Evolutionary conservation across 92 coral and sea anemone species (phyloP).

Genomic region (Siderastrea siderea): DNA sequence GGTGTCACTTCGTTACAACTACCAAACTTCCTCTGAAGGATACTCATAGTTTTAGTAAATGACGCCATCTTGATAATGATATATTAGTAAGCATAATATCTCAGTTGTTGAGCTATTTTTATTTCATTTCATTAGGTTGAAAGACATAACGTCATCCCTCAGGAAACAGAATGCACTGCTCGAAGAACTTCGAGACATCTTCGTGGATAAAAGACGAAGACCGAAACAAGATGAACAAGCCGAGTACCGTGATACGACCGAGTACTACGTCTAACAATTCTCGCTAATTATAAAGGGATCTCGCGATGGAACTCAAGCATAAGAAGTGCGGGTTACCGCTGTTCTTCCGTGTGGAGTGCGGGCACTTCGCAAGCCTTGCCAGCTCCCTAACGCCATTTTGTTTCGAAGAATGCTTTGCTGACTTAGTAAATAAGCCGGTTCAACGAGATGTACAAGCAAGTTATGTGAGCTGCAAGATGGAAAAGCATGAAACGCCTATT

Average conservation of each 20-base stretch:
- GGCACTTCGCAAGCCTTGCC: background rate
- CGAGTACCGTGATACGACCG: constrained; percentile 13
- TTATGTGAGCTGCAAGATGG: too few relatives aligned
- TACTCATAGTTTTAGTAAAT: too few relatives aligned
- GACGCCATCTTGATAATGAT: too few relatives aligned
- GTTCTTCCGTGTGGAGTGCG: background rate
- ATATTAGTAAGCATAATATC: background rate
- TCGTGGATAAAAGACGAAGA: constrained; percentile 64
- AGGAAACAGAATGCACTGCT: constrained; percentile 67
- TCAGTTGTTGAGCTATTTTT: background rate
- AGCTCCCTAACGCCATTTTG: background rate
- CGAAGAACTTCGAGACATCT: constrained; percentile 74
- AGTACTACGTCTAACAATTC: constrained; percentile 38
- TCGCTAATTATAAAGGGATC: too few relatives aligned
- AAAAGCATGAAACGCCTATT: too few relatives aligned
- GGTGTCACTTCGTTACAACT: too few relatives aligned
- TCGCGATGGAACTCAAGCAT: background rate
- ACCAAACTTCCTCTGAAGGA: too few relatives aligned
- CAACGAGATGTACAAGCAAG: too few relatives aligned
- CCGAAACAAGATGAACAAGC: constrained; percentile 19
- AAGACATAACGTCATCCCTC: constrained; percentile 58
- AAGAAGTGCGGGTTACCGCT: background rate
- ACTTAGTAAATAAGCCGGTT: too few relatives aligned
- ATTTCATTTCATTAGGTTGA: constrained; percentile 40
- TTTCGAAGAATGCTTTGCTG: background rate